Percentiles rank a stretch among this genome's conserved stretches.
Conservation (phyloP, 2,797 vertebrate genomes). For the Smutsia gigantea region DNA sequence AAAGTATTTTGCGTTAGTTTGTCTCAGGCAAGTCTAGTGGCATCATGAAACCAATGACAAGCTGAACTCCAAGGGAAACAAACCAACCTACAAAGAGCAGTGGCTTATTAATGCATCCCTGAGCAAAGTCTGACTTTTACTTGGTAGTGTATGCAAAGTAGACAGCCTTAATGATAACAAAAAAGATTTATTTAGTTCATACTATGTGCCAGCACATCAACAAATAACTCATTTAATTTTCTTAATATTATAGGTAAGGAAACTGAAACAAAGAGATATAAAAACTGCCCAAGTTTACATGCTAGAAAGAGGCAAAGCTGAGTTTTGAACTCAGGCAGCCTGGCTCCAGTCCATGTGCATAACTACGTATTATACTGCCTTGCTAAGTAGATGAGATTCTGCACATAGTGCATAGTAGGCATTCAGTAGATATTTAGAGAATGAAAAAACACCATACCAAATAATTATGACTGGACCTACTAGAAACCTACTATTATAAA, state of each 20-base stretch:
- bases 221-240: background rate
- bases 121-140: background rate
- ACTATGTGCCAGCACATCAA: background rate
- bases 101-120: background rate
- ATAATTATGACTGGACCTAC: background rate
- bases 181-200: background rate
- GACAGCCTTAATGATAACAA: background rate
- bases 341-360: background rate
- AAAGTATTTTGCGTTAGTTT: background rate
- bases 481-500: background rate
- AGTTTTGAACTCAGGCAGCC: background rate
- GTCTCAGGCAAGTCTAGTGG: background rate
- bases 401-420: background rate
- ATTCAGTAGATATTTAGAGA: background rate
- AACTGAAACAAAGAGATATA: background rate
- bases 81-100: background rate
- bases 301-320: background rate
- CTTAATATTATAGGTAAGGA: background rate
- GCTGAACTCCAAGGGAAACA: background rate
- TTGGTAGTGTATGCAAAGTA: background rate
- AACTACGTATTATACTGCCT: background rate
- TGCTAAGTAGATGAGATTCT: background rate
- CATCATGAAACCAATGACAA: background rate
- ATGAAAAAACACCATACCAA: background rate
- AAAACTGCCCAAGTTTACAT: background rate